phyloP scores from a whole-genome alignment of 2,888 invertebrate genomes.

The Keiferia lycopersicella region DNA sequence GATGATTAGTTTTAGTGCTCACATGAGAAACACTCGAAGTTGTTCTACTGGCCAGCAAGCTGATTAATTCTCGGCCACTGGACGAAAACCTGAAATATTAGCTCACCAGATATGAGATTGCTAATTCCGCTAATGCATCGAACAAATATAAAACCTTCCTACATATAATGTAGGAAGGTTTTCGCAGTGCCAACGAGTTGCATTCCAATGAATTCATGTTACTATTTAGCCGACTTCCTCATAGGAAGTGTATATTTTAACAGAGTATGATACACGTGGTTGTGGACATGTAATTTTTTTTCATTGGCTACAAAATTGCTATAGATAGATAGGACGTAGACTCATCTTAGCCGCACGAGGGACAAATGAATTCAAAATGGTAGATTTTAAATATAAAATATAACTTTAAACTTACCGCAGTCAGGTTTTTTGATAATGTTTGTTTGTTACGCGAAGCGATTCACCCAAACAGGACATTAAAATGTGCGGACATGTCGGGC shows the following conservation, averaged over 20 bases:
- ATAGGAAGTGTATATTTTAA: too few relatives aligned
- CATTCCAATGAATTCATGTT: conserved; percentile 50
- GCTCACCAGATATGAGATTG: conserved; percentile 73
- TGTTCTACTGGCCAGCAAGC: conserved; percentile 42
- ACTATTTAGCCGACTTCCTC: too few relatives aligned
- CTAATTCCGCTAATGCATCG: conserved; percentile 79
- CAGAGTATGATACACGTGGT: too few relatives aligned
- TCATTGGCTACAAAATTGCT: too few relatives aligned
- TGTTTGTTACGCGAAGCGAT: conserved; percentile 26
- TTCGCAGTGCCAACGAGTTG: conserved; percentile 52
- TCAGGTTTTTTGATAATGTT: too few relatives aligned
- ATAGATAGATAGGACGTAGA: too few relatives aligned
- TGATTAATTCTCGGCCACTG: conserved; percentile 73
- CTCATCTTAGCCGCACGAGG: too few relatives aligned
- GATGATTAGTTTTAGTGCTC: conserved; percentile 26
- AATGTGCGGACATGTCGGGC: conserved; percentile 30
- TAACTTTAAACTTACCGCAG: too few relatives aligned
- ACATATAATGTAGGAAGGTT: conserved; percentile 43
- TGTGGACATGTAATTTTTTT: too few relatives aligned
- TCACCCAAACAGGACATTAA: conserved; percentile 29
- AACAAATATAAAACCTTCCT: conserved; percentile 78
- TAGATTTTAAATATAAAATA: too few relatives aligned
- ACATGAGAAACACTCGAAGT: conserved; percentile 32
- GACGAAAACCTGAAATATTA: conserved; percentile 75
- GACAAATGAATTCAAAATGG: too few relatives aligned